phyloP scores from a whole-genome alignment of 2,113 vertebrate species.

The Sander lucioperca region DNA sequence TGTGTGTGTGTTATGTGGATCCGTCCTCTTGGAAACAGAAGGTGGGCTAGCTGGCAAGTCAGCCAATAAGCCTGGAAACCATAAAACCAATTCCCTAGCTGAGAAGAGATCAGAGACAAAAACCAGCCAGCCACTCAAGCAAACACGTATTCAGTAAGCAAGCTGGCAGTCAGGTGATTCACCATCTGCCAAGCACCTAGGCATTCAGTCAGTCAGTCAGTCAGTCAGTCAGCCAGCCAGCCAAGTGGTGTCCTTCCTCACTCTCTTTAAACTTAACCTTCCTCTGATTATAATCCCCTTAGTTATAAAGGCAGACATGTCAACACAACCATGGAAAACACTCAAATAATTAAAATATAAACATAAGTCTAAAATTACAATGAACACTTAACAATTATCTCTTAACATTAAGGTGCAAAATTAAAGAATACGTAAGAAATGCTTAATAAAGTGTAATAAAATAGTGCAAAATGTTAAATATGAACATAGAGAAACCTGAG shows the following conservation, averaged over 20 bases:
- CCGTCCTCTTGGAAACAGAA: constrained; percentile 62
- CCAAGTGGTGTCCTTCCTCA: neutral
- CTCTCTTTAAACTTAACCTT: neutral
- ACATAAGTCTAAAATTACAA: too few relatives aligned
- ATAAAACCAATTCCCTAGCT: constrained; percentile 50
- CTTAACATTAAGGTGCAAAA: too few relatives aligned
- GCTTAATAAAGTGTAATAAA: too few relatives aligned
- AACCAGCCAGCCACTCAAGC: constrained; percentile 23
- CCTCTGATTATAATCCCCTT: too few relatives aligned
- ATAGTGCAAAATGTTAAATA: too few relatives aligned
- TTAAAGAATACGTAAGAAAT: too few relatives aligned
- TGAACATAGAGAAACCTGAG: too few relatives aligned
- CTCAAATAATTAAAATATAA: too few relatives aligned
- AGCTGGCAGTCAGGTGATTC: constrained; percentile 57
- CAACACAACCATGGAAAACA: too few relatives aligned
- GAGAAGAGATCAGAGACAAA: constrained; percentile 26
- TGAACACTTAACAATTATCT: too few relatives aligned
- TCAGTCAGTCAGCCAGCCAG: neutral
- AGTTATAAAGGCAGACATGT: too few relatives aligned
- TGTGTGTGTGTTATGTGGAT: constrained; percentile 26
- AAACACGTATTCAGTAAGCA: constrained; percentile 35
- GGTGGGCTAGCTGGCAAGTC: constrained; percentile 50
- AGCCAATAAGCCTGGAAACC: constrained; percentile 35
- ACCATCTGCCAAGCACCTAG: constrained; percentile 47
- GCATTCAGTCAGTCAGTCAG: constrained; percentile 19